phyloP scores from a whole-genome alignment of 2,113 vertebrate species.

The Eretmochelys imbricata region DNA sequence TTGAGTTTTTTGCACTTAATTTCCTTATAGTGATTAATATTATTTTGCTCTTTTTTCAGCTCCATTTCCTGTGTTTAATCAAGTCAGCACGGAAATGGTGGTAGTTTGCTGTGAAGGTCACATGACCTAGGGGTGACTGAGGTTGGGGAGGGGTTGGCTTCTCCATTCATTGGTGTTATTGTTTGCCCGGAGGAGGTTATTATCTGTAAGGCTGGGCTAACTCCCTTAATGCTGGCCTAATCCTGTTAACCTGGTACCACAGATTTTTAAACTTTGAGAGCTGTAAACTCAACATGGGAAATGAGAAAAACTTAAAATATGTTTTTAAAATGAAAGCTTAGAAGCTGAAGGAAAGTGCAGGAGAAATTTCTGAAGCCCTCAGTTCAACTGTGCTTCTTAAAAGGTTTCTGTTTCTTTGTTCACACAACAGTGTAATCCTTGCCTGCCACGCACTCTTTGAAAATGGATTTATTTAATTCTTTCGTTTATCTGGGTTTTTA shows the following conservation, averaged over 20 bases:
- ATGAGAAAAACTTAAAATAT: background rate
- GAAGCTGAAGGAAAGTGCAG: background rate
- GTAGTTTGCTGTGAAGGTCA: background rate
- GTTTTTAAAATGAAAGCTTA: background rate
- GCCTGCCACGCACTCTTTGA: background rate
- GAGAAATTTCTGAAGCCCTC: background rate
- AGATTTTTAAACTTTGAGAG: constrained; percentile 30
- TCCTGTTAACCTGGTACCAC: constrained; percentile 29
- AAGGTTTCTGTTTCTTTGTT: background rate
- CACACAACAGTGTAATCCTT: constrained; percentile 6
- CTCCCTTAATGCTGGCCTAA: constrained; percentile 19
- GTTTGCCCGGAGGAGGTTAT: constrained; percentile 24
- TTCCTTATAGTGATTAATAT: rapidly evolving
- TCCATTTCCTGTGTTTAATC: no score
- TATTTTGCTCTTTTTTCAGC: no score
- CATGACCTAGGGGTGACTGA: background rate
- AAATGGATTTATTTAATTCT: background rate
- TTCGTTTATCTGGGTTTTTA: background rate
- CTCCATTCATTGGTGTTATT: background rate
- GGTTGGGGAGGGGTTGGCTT: background rate
- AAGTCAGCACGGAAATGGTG: background rate
- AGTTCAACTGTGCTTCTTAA: background rate
- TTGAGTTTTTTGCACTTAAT: background rate
- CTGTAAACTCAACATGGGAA: background rate
- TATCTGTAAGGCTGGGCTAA: background rate